Conservation (phyloP, 2,888 invertebrate species). For the Drosophila emarginata region DNA sequence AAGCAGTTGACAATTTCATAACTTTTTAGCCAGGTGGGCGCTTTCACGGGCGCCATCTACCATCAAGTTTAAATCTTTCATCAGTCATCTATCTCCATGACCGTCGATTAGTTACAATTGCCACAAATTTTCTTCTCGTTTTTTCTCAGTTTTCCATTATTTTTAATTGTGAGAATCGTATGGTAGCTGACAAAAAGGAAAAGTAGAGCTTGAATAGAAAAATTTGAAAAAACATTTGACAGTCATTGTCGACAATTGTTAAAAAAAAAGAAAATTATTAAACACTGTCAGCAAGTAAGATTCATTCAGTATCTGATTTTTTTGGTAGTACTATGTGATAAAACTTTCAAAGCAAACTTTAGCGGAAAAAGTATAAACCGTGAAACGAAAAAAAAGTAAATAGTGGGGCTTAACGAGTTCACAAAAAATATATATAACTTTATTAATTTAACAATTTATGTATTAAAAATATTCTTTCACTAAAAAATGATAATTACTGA, state of each 20-base stretch:
- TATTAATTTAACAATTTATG: too few species aligned
- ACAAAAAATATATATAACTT: background rate
- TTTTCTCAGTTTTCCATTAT: conserved; percentile 55
- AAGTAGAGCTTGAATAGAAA: conserved; percentile 31
- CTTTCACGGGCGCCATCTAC: conserved; percentile 63
- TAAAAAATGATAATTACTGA: background rate
- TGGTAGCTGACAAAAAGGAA: conserved; percentile 53
- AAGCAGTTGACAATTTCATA: conserved; percentile 74
- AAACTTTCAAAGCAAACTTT: background rate
- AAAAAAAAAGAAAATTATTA: conserved; percentile 48
- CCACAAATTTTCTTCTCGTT: conserved; percentile 62
- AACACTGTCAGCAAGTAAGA: conserved; percentile 24
- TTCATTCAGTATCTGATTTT: background rate
- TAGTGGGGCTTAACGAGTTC: too few species aligned
- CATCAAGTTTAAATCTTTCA: conserved; percentile 3
- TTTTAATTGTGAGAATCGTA: conserved; percentile 76
- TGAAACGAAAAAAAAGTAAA: too few species aligned
- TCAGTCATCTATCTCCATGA: conserved; percentile 12
- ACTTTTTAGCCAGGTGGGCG: conserved; percentile 63
- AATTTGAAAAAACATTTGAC: conserved; percentile 52
- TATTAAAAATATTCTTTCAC: background rate
- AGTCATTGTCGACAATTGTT: conserved; percentile 72
- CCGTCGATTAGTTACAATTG: conserved; percentile 75
- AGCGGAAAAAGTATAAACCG: too few species aligned
- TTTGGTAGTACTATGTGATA: background rate